Base-by-base conservation (phyloP, 92 coral and sea anemone species). In the Zoanthus sociatus region DNA sequence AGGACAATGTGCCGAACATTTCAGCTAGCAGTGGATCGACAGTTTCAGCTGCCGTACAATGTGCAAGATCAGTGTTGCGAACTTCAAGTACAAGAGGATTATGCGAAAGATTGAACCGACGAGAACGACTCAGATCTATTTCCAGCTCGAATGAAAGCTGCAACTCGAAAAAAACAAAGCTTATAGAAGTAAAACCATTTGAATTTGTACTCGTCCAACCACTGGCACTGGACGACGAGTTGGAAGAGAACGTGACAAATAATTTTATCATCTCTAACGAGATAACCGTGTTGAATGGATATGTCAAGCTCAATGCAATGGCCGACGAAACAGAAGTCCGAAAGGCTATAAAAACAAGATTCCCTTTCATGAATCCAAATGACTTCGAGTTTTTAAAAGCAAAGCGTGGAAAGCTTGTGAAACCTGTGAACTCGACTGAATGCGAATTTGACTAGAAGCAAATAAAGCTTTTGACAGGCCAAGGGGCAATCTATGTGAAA, bases 201-300 rank as follows among this genome's bases (percentile, higher is more conserved):
- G 56, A 73, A 73, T 73, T 73, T 45, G 54, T 45, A 33, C 77
- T 73, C 51, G 77, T 73, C 54, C 56, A 17, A 21, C 77, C 77
- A 73, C 77, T 55, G 55, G 47, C 56, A 56, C 64, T 12, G 77
- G 77, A 37, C 45, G 21, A 44, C 55, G 56, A 73, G 16, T 73
- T 73, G 14, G 45, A 7, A 46, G 77, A 72, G 54, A 72, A 72
- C 64, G 64, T 8, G 64, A 56, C 64, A 21, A 54, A 72, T 44
- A 44, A 33, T 72, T 46, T 33, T 44, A 72, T 72, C 11, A 72
- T 72, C 54, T 72, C 77, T 37, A 46, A 72, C 21, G 77, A 73
- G 77, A 72, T 32, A 45, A 73, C 77, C 45, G 47, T 73, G 51
- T 73, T 73, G 30, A 73, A 42, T 73, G 77, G 77, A 73, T 73